Evolutionary conservation across 2,888 invertebrate species (phyloP).

Genomic region (Temnothorax ravouxi): DNA sequence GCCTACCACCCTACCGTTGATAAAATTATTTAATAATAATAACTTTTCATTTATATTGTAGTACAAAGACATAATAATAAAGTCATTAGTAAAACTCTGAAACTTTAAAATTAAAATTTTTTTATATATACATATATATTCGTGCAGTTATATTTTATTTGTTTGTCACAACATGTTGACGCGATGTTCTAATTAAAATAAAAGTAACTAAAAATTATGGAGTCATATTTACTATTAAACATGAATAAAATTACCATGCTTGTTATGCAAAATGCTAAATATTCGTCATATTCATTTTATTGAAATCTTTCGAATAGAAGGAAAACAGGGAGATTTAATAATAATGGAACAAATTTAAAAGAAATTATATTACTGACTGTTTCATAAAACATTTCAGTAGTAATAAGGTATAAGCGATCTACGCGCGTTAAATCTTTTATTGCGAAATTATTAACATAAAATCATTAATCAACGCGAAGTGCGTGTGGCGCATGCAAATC

Average conservation of each 20-base stretch:
- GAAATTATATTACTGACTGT: not conserved
- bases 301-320: not conserved
- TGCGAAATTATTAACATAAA: not conserved
- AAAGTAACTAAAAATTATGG: not conserved
- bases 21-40: not conserved
- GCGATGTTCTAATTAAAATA: conserved; percentile 11
- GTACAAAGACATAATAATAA: not conserved
- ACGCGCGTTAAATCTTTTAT: not conserved
- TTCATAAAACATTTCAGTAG: not conserved
- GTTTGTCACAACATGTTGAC: not conserved
- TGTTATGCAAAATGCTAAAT: not conserved
- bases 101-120: not conserved
- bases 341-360: conserved; percentile 16
- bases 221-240: not conserved
- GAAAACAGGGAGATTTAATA: not conserved
- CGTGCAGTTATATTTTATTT: not conserved
- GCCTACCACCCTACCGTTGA: not conserved
- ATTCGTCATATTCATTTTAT: not conserved
- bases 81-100: not conserved
- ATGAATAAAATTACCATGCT: conserved; percentile 11
- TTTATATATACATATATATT: not conserved
- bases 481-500: conserved; percentile 3
- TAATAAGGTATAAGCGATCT: conserved; percentile 11
- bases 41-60: not conserved
- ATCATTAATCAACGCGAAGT: conserved; percentile 17